These are phyloP conservation scores for Lepisosteus oculatus DNA, from an alignment of 2,113 vertebrate genomes.

Conservation along the genomic window DNA sequence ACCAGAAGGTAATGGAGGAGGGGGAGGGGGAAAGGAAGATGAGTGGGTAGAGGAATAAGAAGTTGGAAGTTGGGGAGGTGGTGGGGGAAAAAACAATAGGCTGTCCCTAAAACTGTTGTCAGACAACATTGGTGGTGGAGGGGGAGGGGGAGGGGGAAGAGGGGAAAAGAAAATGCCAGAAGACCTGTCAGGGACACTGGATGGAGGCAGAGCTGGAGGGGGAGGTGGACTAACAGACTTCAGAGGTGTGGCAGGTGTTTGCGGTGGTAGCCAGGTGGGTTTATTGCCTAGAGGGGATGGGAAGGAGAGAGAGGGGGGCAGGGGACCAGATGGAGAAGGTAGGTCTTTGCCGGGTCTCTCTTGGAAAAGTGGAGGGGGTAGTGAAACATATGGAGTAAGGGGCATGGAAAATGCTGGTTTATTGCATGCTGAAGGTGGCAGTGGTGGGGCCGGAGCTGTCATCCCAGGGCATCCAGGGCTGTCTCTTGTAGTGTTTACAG, in stretches of 20 bases:
- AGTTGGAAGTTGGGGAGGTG: slow-evolving; percentile 48
- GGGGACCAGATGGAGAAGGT: slow-evolving; percentile 42
- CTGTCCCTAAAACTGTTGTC: slow-evolving; percentile 47
- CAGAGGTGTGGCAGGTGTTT: slow-evolving; percentile 40
- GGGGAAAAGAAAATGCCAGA: slow-evolving; percentile 46
- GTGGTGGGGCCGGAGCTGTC: slow-evolving; percentile 54
- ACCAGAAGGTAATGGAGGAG: background rate
- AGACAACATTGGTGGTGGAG: slow-evolving; percentile 29
- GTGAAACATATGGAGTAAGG: slow-evolving; percentile 39
- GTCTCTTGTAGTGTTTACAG: slow-evolving; percentile 28
- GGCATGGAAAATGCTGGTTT: slow-evolving; percentile 41
- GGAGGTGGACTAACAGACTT: slow-evolving; percentile 56
- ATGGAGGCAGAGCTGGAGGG: slow-evolving; percentile 44
- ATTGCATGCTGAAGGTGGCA: slow-evolving; percentile 38
- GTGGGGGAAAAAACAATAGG: slow-evolving; percentile 49
- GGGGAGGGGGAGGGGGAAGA: slow-evolving; percentile 25
- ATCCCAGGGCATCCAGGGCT: slow-evolving; percentile 46
- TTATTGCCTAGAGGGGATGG: slow-evolving; percentile 58
- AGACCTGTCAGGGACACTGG: slow-evolving; percentile 52
- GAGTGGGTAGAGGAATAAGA: slow-evolving; percentile 43
- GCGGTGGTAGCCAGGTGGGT: slow-evolving; percentile 62
- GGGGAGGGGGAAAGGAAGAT: slow-evolving; percentile 51
- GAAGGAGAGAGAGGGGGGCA: slow-evolving; percentile 41
- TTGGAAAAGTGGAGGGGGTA: slow-evolving; percentile 46
- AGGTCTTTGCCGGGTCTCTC: slow-evolving; percentile 56